phyloP scores from a whole-genome alignment of 2,797 vertebrate species.

The Numenius phaeopus region DNA sequence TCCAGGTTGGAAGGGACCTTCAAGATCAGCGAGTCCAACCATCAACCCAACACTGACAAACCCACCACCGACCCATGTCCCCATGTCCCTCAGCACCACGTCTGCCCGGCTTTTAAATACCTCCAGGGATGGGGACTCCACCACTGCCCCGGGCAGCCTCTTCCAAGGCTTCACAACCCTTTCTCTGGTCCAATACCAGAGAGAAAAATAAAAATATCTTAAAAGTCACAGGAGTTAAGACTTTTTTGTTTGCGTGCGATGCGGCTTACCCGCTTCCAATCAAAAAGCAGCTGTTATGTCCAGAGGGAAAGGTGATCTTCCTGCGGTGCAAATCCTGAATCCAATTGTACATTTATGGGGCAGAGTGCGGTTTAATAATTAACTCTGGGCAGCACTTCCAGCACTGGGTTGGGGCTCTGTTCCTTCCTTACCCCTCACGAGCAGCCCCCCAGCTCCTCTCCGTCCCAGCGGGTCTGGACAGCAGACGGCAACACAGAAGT shows the following conservation, averaged over 20 bases:
- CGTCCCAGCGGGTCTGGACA: fast-evolving
- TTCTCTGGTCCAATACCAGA: neutral
- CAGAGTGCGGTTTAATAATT: neutral
- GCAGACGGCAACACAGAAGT: neutral
- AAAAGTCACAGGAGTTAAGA: neutral
- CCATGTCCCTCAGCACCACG: neutral
- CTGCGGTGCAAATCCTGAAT: neutral
- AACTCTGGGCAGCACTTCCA: neutral
- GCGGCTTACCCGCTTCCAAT: fast-evolving
- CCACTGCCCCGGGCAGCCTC: neutral
- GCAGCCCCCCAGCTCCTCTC: neutral
- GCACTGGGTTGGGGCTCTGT: neutral
- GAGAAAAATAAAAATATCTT: neutral
- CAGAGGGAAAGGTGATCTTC: neutral
- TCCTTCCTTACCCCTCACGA: neutral
- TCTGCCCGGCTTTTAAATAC: neutral
- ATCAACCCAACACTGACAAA: neutral
- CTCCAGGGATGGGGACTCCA: neutral
- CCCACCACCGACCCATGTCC: neutral
- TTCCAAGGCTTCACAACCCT: neutral
- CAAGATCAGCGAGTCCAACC: neutral
- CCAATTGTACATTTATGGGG: neutral
- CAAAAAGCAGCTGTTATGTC: neutral
- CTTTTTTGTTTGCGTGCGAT: neutral
- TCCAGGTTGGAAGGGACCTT: neutral